phyloP scores from a whole-genome alignment of 30 jellyfish, hydroid and myxozoan species.

The Cassiopea andromeda region DNA sequence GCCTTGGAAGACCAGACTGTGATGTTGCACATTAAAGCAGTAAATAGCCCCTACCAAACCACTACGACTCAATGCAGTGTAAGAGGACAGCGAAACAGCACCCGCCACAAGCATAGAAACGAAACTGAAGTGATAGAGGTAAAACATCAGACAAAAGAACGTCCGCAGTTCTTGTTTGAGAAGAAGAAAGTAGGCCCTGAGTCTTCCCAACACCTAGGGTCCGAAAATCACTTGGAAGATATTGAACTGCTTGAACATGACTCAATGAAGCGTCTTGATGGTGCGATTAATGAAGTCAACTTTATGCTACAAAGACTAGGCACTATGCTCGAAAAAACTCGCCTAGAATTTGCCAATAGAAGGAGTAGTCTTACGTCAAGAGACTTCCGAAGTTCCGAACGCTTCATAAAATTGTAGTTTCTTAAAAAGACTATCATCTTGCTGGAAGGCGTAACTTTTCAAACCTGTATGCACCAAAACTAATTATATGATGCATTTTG shows the following conservation, averaged over 20 bases:
- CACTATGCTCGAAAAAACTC: constrained; percentile 53
- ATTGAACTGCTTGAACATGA: constrained; percentile 51
- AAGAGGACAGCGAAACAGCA: not conserved
- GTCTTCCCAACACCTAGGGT: not conserved
- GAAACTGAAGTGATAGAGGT: not conserved
- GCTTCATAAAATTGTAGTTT: not conserved
- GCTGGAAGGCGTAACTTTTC: not conserved
- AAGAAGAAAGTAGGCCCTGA: not conserved
- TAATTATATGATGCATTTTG: too few species aligned
- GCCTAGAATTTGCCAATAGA: constrained; percentile 53
- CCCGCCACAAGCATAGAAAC: not conserved
- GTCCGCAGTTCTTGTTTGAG: not conserved
- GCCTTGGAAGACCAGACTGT: constrained; percentile 9
- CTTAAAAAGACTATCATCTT: not conserved
- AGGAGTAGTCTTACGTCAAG: constrained; percentile 43
- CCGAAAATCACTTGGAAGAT: not conserved
- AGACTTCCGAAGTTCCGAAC: not conserved
- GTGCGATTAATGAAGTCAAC: constrained; percentile 65
- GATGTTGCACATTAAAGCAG: constrained; percentile 13
- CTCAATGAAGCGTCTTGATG: constrained; percentile 64
- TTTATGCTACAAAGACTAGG: constrained; percentile 59
- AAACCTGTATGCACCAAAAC: not conserved
- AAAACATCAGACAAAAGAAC: not conserved
- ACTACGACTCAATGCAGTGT: not conserved
- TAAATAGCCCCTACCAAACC: not conserved